A percentile compares a stretch with the other conserved stretches of the same genome.
phyloP scores from a whole-genome alignment of 1,140 invertebrate species.

The Mactra quadrangularis region DNA sequence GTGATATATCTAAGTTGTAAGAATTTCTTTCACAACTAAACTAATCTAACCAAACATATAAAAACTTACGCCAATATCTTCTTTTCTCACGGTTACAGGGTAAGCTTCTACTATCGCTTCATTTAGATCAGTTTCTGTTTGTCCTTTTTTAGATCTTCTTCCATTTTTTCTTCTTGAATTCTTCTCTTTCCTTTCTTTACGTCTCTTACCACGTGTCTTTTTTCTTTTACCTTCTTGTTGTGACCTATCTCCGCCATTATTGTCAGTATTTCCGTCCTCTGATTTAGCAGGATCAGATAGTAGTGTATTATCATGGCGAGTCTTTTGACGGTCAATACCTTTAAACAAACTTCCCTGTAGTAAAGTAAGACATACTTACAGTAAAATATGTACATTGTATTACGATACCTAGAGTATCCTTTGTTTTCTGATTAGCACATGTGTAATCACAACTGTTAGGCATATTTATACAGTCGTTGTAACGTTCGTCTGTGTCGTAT shows the following conservation, averaged over 20 bases:
- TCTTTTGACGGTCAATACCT: background rate
- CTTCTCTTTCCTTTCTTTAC: slow-evolving; percentile 59
- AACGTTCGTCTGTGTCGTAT: no score
- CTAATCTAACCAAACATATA: no score
- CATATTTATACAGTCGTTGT: no score
- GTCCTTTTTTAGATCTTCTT: slow-evolving; percentile 60
- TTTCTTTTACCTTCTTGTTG: background rate
- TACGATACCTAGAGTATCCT: background rate
- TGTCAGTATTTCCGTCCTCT: background rate
- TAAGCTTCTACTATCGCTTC: no score
- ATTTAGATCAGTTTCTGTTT: slow-evolving; percentile 35
- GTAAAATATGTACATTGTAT: background rate
- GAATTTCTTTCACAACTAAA: no score
- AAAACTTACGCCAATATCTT: no score
- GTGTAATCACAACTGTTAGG: no score
- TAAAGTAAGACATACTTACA: background rate
- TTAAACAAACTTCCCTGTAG: slow-evolving; percentile 20
- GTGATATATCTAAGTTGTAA: no score
- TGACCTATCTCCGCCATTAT: background rate
- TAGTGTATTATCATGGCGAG: slow-evolving; percentile 19
- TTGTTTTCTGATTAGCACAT: no score
- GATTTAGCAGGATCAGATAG: slow-evolving; percentile 22
- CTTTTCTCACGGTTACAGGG: no score
- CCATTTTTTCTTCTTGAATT: slow-evolving; percentile 65
- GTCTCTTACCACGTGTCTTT: slow-evolving; percentile 46